Base-by-base conservation (phyloP, 2,113 vertebrate species). In the Antidorcas marsupialis region DNA sequence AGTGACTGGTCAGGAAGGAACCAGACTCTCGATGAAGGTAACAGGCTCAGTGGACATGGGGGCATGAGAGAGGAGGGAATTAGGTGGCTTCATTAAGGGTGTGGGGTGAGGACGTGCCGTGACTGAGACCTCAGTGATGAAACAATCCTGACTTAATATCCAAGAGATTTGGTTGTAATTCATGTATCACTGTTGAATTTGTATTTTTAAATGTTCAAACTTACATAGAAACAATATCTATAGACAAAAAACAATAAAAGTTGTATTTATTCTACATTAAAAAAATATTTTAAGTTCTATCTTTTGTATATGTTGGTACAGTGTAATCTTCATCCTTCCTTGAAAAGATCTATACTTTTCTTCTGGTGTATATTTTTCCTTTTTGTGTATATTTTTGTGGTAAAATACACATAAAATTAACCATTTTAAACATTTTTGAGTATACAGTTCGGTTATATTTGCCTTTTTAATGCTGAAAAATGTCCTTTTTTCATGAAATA, bases 271-370 rank as follows among this genome's bases (percentile, higher is more conserved):
- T 55, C 59, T 89, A 21, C 60, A 74, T 78, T 86, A 33, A 83
- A 95, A 95, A 96, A 90, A 83, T 87, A 83, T 30, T 94, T 62
- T 83, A 28, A 67, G 59, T 79, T 89, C 83, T 47, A 14, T 45
- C 39, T 57, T 93, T 87, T 92, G 19, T 91, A 47, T 39, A 53
- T 59, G n/a, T 27, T 95, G n/a, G 15, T 87, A 10, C n/a, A 55
- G 64, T 28, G 12, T 25, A 87, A 27, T 64, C 33, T 91, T 82
- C 16, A 39, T 89, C 13, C 19, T 92, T 78, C 76, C 59, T 62
- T 43, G 6, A 59, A 95, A 93, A 93, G n/a, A 16, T 64, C 25
- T 81, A 23, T 36, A 50, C 3, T 43, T 86, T 89, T 23, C 25
- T 78, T 90, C 85, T 28, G 33, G 19, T 30, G 30, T 71, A 11